Percentiles rank a stretch among this genome's conserved stretches.
Evolutionary conservation across 1,140 invertebrate species (phyloP).

Genomic region (Drosophila persimilis): DNA sequence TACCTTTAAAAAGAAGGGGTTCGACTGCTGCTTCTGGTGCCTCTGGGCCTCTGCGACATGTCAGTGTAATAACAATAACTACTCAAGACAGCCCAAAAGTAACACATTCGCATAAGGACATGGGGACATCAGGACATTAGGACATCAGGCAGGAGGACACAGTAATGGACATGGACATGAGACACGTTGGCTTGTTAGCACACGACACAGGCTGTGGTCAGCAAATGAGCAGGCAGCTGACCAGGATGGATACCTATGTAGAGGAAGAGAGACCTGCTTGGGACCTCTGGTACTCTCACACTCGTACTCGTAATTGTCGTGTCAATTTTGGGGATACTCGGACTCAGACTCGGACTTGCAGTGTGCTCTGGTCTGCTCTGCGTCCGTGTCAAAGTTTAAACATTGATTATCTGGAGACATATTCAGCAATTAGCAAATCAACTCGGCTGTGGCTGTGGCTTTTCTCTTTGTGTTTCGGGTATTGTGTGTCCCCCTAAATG

Average conservation of each 20-base stretch:
- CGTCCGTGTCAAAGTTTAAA: slow-evolving; percentile 77
- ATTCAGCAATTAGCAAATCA: slow-evolving; percentile 83
- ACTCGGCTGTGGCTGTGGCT: slow-evolving; percentile 66
- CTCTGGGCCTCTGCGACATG: slow-evolving; percentile 65
- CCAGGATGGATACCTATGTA: slow-evolving; percentile 7
- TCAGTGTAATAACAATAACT: slow-evolving; percentile 76
- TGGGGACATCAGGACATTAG: no score
- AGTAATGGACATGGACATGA: slow-evolving; percentile 46
- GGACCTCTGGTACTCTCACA: not conserved
- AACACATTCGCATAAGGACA: slow-evolving; percentile 63
- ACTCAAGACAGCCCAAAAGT: slow-evolving; percentile 80
- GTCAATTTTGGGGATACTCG: slow-evolving; percentile 61
- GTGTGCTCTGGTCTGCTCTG: slow-evolving; percentile 9
- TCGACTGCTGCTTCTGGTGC: slow-evolving; percentile 13
- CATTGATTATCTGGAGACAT: slow-evolving; percentile 83
- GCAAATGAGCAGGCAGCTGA: slow-evolving; percentile 68
- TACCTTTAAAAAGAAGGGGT: slow-evolving; percentile 36
- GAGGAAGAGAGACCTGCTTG: slow-evolving; percentile 1
- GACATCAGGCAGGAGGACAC: slow-evolving; percentile 20
- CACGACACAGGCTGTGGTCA: slow-evolving; percentile 75
- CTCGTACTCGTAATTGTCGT: slow-evolving; percentile 64
- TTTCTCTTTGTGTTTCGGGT: not conserved
- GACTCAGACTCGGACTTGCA: slow-evolving; percentile 37
- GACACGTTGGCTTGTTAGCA: slow-evolving; percentile 72
- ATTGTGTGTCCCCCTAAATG: slow-evolving; percentile 46